phyloP scores from a whole-genome alignment of 2,113 vertebrate species.

The Elephantulus edwardii region DNA sequence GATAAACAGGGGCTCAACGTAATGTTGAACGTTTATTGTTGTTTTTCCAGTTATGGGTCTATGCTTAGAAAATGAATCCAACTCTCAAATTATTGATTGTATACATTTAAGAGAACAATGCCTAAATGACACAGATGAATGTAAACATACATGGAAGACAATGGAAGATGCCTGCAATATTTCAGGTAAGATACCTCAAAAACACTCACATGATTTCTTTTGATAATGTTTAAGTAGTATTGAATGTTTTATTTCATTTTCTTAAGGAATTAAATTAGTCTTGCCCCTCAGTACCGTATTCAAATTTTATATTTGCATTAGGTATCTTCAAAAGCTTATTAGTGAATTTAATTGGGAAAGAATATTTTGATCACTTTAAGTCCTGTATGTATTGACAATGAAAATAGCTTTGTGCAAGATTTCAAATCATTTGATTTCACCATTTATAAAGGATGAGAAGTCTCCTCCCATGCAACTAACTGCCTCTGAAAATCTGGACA shows the following conservation, averaged over 20 bases:
- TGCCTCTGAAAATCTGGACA: too few relatives aligned
- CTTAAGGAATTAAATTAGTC: background rate
- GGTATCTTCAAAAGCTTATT: background rate
- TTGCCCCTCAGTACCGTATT: background rate
- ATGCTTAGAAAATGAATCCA: constrained; percentile 57
- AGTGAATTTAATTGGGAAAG: background rate
- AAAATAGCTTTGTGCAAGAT: background rate
- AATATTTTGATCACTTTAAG: background rate
- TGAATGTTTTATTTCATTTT: background rate
- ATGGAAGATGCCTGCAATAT: constrained; percentile 81
- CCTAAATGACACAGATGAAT: constrained; percentile 66
- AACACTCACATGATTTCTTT: background rate
- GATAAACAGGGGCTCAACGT: background rate
- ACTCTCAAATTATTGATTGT: constrained; percentile 74
- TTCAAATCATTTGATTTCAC: background rate
- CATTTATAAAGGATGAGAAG: too few relatives aligned
- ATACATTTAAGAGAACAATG: constrained; percentile 78
- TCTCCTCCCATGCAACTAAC: too few relatives aligned
- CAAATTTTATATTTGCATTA: background rate
- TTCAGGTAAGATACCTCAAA: constrained; percentile 79
- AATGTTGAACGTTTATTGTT: background rate
- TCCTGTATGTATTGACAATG: background rate
- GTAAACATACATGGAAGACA: constrained; percentile 76
- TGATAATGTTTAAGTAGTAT: background rate
- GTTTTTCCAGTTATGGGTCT: constrained; percentile 79